Base-by-base conservation (phyloP, 2,888 invertebrate species). In the Dysmachus trigonus region DNA sequence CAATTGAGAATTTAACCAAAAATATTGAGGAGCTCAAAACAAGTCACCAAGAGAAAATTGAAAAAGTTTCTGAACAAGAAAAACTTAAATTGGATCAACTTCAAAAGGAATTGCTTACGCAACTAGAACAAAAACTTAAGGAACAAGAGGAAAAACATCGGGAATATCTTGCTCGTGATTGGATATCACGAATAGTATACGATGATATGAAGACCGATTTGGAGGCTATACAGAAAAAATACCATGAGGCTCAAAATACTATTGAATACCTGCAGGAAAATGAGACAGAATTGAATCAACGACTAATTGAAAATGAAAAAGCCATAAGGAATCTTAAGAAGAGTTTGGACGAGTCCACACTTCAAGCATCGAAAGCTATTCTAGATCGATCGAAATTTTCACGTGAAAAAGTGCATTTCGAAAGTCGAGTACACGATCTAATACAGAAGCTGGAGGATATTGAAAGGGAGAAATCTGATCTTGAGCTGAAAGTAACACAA, bases 321-420 rank as follows among this genome's bases (percentile, higher is more conserved):
- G 93, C 93, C 18, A 93, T 95, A 86, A 93, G 94, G 22, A 91
- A 93, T 0, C 90, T 96, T n/a, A 93, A 94, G 85, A 94, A 94
- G 86, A 95, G 95, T 85, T 93, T 96, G 15, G 96, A 96, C 89
- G 94, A 95, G 88, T 94, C 95, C 0, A 95, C 95, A 0, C 92
- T 96, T n/a, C 94, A 95, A 88, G 95, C 95, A 27, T 96, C 96
- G 0, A 95, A 96, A 90, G 94, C 95, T 0, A 94, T 95, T 0
- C 92, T 96, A 51, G 96, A 97, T 89, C 94, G 96, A 89, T 95
- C 95, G 0, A 95, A 95, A 88, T 93, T 95, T 2, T 94, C 94
- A 85, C 95, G 95, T 88, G 96, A 96, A 74, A 95, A 95, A 88
- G 90, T 95, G 33, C 93, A 93, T 30, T 90, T 96, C 38, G 96